Evolutionary conservation across 1,140 invertebrate genomes (phyloP), one percentile per base, ranked within the genome.

Genomic region (Drosophila pandora): DNA sequence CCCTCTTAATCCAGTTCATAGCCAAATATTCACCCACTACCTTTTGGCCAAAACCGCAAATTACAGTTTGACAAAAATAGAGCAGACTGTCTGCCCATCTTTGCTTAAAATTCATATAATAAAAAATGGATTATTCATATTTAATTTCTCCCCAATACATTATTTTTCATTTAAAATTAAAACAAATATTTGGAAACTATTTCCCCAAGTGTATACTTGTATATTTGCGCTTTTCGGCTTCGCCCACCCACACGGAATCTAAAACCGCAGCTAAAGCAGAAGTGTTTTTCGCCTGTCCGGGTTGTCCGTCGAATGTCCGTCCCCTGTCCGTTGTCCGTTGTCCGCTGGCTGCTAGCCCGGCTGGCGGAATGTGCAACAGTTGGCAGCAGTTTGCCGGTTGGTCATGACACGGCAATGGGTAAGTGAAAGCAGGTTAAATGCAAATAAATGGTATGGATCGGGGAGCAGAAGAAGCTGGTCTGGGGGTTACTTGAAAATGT

Each of bases 361-460:
- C 59, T 39, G 59, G 59, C 60, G 64, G 63, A 67, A 52, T 67
- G 63, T 67, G 63, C 75, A 65, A 50, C 63, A 67, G 63, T 67
- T 79, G 70, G 80, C 80, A 87, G 68, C 81, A 63, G 81, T 74
- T 43, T 68, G 69, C 69, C 60, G 57, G 59, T 75, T 67, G 80
- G 79, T 80, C 80, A 84, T 84, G 80, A 84, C 80, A 76, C 47
- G 69, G 76, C 68, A 79, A 78, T 69, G 63, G 67, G 70, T 80
- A 80, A 87, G 83, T 87, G 83, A 87, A 87, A 87, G 83, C 83
- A 87, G 83, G 83, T 87, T 87, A 87, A 87, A 87, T 87, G 83
- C 76, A 87, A 88, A 87, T 88, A 87, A 87, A 87, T 88, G 79
- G 69, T 82, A 62, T 54, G 28, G 23, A 25, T 43, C 49, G 41